A percentile compares a stretch with the other conserved stretches of the same genome.
phyloP scores from a whole-genome alignment of 1,140 invertebrate species.

The Pomacea maculata region DNA sequence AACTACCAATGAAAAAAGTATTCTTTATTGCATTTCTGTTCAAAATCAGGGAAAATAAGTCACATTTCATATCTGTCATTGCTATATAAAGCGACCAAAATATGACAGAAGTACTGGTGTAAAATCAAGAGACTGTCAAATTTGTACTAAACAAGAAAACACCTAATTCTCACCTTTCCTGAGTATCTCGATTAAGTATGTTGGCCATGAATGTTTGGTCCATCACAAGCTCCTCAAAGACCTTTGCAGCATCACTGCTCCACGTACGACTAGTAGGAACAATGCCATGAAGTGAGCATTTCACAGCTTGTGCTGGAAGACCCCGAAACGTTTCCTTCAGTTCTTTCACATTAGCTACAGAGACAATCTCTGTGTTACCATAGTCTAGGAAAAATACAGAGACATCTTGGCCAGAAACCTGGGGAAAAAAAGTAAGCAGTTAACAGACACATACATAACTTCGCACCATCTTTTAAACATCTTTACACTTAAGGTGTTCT shows the following conservation, averaged over 20 bases:
- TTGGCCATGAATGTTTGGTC: constrained; percentile 39
- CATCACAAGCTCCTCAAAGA: constrained; percentile 45
- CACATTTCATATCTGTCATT: not conserved
- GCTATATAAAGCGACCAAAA: not conserved
- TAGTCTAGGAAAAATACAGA: constrained; percentile 74
- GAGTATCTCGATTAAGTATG: constrained; percentile 4
- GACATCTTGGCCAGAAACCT: not conserved
- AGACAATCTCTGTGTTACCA: constrained; percentile 54
- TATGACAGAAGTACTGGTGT: not conserved
- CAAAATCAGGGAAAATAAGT: not conserved
- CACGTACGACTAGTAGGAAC: constrained; percentile 27
- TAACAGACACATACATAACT: too few species aligned
- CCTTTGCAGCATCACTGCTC: constrained; percentile 39
- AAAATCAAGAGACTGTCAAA: too few species aligned
- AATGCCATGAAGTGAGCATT: constrained; percentile 42
- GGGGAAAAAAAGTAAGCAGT: not conserved
- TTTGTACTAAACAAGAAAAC: too few species aligned
- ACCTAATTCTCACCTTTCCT: constrained; percentile 4
- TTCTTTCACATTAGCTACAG: constrained; percentile 32
- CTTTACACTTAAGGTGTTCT: too few species aligned
- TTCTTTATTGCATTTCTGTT: not conserved
- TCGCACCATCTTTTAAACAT: too few species aligned
- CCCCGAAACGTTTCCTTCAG: constrained; percentile 64
- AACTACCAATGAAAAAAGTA: not conserved
- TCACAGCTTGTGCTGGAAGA: constrained; percentile 49